A percentile compares a stretch with the other conserved stretches of the same genome.
These are phyloP conservation scores for Salminus brasiliensis DNA, from an alignment of 2,113 vertebrate species.

Conservation along the genomic window DNA sequence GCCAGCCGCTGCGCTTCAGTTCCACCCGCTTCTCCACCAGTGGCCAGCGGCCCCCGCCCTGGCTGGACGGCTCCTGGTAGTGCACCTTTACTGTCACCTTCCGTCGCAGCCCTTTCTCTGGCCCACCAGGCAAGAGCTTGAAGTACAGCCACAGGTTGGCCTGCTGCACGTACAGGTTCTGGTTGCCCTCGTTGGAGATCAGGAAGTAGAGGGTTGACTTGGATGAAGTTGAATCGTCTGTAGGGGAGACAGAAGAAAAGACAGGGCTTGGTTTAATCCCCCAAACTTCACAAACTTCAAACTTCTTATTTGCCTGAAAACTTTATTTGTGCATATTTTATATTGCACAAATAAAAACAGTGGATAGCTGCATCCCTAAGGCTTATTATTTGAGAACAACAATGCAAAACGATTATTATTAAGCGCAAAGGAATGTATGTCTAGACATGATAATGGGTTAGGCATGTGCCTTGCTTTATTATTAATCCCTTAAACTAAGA, in stretches of 20 bases:
- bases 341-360: too few species aligned
- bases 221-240: conserved; percentile 87
- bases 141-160: conserved; percentile 98
- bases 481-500: not conserved
- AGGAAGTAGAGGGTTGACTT: conserved; percentile 90
- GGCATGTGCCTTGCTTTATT: not conserved
- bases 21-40: conserved; percentile 95
- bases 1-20: conserved; percentile 96
- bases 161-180: conserved; percentile 94
- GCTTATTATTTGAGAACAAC: not conserved
- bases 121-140: conserved; percentile 86
- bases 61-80: conserved; percentile 82
- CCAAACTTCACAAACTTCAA: too few species aligned
- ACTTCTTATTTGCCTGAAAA: too few species aligned
- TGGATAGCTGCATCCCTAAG: not conserved
- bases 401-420: not conserved
- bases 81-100: conserved; percentile 93
- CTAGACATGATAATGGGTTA: not conserved
- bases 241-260: conserved; percentile 47
- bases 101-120: conserved; percentile 88
- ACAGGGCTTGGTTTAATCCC: not conserved
- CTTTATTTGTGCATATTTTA: too few species aligned
- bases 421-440: too few species aligned
- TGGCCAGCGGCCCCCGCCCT: conserved; percentile 77
- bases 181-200: conserved; percentile 96